A percentile compares a stretch with the other conserved stretches of the same genome.
Evolutionary conservation across 2,797 vertebrate species (phyloP).

Genomic region (Graptemys geographica): DNA sequence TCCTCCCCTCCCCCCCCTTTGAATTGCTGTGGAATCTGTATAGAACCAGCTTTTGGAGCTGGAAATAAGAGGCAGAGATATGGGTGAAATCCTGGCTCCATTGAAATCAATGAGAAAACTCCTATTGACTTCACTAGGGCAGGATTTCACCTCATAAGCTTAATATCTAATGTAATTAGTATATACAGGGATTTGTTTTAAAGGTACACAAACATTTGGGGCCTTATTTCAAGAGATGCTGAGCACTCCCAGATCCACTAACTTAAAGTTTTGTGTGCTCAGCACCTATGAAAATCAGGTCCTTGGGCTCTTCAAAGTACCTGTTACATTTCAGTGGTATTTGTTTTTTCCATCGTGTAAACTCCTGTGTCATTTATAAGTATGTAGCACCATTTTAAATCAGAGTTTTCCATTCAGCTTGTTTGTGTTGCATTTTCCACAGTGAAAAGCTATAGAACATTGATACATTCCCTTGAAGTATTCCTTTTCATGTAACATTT

Average conservation of each 20-base stretch:
- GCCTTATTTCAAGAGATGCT: not conserved
- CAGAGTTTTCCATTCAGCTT: not conserved
- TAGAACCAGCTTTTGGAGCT: not conserved
- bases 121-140: not conserved
- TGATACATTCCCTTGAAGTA: not conserved
- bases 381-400: not conserved
- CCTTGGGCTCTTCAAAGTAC: not conserved
- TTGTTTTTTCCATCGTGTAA: not conserved
- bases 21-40: not conserved
- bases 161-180: not conserved
- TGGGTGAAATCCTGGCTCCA: not conserved
- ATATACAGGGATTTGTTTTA: fast-evolving
- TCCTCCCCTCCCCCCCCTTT: not conserved
- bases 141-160: not conserved
- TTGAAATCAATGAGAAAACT: not conserved
- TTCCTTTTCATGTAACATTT: not conserved
- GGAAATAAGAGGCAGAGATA: not conserved
- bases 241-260: not conserved
- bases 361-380: not conserved
- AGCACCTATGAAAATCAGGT: not conserved
- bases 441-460: not conserved
- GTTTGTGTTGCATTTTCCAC: not conserved
- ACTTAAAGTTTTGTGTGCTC: not conserved
- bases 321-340: not conserved
- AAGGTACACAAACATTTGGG: not conserved